Conservation (phyloP, 35 echinoderm and acorn worm genomes). For the Apostichopus parvimensis region DNA sequence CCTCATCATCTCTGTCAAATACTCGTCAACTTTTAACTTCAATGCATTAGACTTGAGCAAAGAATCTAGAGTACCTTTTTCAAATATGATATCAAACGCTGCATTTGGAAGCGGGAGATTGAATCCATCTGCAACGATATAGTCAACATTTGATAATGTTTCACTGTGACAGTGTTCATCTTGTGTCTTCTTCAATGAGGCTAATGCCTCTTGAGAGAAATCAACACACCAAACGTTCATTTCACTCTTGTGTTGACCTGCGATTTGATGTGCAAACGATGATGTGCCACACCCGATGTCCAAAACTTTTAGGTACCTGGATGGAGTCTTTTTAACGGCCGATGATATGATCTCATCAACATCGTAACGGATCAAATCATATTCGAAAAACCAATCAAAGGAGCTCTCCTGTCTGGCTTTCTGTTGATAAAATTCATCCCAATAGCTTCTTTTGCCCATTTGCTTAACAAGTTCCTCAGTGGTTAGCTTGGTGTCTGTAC, state of each 20-base stretch:
- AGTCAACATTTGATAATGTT: conserved; percentile 20
- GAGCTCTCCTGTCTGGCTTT: not conserved
- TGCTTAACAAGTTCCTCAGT: conserved; percentile 7
- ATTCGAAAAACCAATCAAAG: conserved; percentile 82
- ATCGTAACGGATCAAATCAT: conserved; percentile 27
- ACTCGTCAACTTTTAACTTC: not conserved
- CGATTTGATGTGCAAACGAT: conserved; percentile 40
- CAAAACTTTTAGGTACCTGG: conserved; percentile 22
- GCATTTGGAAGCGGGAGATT: conserved; percentile 61
- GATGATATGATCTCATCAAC: not conserved
- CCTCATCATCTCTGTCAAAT: conserved; percentile 44
- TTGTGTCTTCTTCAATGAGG: not conserved
- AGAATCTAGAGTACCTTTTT: conserved; percentile 81
- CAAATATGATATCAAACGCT: conserved; percentile 66
- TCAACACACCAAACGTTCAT: conserved; percentile 48
- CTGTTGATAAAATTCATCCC: conserved; percentile 69
- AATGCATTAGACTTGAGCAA: conserved; percentile 50
- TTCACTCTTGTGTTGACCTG: conserved; percentile 5
- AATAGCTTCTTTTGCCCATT: conserved; percentile 63
- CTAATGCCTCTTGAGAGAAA: conserved; percentile 42
- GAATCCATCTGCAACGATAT: conserved; percentile 43
- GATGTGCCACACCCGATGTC: conserved; percentile 84
- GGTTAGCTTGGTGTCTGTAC: not conserved
- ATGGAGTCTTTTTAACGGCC: not conserved
- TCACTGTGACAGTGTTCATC: not conserved